Conservation (phyloP, 1,140 invertebrate species). For the Lepidostoma basale region DNA sequence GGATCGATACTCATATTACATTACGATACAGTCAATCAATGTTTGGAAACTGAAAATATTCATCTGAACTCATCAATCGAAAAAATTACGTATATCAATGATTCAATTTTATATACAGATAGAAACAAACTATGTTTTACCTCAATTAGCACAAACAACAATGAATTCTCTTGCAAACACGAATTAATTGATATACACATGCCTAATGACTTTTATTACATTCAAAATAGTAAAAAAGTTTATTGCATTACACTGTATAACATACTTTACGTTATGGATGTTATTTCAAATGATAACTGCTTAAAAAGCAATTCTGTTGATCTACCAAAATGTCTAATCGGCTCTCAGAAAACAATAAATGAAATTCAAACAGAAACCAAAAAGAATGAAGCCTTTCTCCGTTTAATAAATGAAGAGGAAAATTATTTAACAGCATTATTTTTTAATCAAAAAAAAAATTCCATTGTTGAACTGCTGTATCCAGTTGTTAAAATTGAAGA, state of each 20-base stretch:
- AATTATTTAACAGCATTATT: conserved; percentile 17
- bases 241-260: conserved; percentile 20
- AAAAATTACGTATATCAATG: background rate
- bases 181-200: background rate
- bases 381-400: conserved; percentile 16
- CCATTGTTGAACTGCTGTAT: background rate
- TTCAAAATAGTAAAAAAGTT: background rate
- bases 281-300: background rate
- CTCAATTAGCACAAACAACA: background rate
- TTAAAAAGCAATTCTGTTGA: background rate
- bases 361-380: conserved; percentile 20
- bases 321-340: conserved; percentile 1
- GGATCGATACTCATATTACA: conserved; percentile 24
- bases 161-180: conserved; percentile 11
- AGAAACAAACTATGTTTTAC: conserved; percentile 12
- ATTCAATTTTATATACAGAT: conserved; percentile 19
- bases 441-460: conserved; percentile 17
- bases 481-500: conserved; percentile 3
- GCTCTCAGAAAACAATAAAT: background rate
- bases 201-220: conserved; percentile 21
- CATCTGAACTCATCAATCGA: conserved; percentile 28
- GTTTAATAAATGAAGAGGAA: conserved; percentile 10
- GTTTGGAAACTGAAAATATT: conserved; percentile 2
- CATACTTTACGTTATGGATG: background rate
- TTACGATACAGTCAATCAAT: conserved; percentile 5